These are phyloP conservation scores for Spea multiplicata DNA, from an alignment of 2,113 vertebrate species.

Conservation along the genomic window DNA sequence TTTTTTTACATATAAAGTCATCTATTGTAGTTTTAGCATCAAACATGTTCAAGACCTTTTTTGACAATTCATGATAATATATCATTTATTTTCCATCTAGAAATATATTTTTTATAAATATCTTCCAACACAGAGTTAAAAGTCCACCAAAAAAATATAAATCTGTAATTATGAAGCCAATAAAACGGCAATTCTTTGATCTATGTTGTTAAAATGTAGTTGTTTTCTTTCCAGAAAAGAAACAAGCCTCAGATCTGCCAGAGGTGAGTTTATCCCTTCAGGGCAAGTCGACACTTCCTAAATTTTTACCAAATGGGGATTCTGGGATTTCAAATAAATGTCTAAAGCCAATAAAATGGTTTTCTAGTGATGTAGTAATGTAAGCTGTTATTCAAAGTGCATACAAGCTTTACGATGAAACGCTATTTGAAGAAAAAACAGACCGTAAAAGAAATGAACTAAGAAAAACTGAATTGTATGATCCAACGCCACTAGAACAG, in stretches of 20 bases:
- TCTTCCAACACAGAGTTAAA: slow-evolving; percentile 8
- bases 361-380: slow-evolving; percentile 39
- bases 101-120: background rate
- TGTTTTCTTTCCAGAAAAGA: slow-evolving; percentile 50
- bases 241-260: slow-evolving; percentile 62
- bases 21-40: too few species aligned
- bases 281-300: slow-evolving; percentile 60
- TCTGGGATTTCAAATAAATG: slow-evolving; percentile 64
- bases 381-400: slow-evolving; percentile 62
- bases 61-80: too few species aligned
- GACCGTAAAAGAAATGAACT: background rate
- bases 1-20: too few species aligned
- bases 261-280: slow-evolving; percentile 59
- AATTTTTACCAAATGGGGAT: slow-evolving; percentile 63
- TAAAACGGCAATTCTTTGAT: slow-evolving; percentile 67
- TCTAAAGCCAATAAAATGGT: slow-evolving; percentile 63
- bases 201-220: slow-evolving; percentile 53
- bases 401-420: slow-evolving; percentile 50
- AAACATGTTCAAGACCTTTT: too few species aligned
- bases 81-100: too few species aligned
- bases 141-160: slow-evolving; percentile 11
- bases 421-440: slow-evolving; percentile 32
- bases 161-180: slow-evolving; percentile 60
- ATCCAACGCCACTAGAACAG: slow-evolving; percentile 1
- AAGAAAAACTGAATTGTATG: background rate